Base-by-base conservation (phyloP, 1,140 invertebrate species). In the Microplitis mediator region DNA sequence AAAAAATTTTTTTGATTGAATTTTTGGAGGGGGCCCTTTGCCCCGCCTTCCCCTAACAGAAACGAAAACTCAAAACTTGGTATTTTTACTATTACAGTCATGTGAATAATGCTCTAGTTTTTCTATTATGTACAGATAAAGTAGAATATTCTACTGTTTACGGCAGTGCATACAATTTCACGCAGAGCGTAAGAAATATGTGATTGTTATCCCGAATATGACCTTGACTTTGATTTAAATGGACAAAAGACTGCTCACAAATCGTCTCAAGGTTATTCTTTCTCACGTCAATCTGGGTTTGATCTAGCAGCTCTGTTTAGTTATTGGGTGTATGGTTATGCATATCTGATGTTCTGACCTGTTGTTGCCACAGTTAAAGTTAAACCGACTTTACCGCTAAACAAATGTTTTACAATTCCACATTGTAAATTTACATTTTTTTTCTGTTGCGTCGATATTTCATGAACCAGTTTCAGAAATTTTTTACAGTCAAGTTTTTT, bases 201-300 rank as follows among this genome's bases (percentile, higher is more conserved):
- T 73, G 75, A 76, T 71, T 69, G 36, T 58, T 35, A 34, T 60
- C 35, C 51, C 4, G 36, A 35, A 39, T 13, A 56, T 77, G 74
- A 78, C 79, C 80, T 82, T 81, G 77, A 75, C 74, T 81, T 76
- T 72, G 75, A 72, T 56, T 36, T 16, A 50, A 71, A 66, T 73
- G 74, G 72, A 78, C 75, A 80, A 79, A 78, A 74, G 76, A 69
- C 50, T 50, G 66, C 52, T 73, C 77, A 76, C 81, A 82, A 82
- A 82, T 82, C 76, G 31, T 68, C 6, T 66, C 81, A 79, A 82
- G 81, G 81, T 81, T 79, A 62, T 23, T 58, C 14, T 58, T 58
- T 23, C 56, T 58, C 68, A 58, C 60, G 34, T 62, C 60, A 62
- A 62, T 62, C 32, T 62, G 11, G n/a, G 11, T 62, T 13, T 62